phyloP scores from a whole-genome alignment of 2,888 invertebrate genomes.

The Drosophila algonquin region DNA sequence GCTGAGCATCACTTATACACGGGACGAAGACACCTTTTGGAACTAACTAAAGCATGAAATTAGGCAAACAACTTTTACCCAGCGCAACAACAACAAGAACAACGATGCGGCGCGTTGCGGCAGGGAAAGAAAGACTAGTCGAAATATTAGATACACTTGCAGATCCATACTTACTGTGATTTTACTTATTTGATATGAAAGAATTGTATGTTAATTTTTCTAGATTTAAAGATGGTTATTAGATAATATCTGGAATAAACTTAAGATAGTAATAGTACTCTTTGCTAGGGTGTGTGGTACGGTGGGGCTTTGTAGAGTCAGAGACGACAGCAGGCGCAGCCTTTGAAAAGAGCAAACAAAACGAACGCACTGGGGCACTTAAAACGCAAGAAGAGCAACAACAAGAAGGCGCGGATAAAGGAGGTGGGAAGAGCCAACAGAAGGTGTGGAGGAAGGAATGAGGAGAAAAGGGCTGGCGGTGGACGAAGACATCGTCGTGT shows the following conservation, averaged over 20 bases:
- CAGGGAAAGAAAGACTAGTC: neutral
- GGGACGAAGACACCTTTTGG: conserved; percentile 42
- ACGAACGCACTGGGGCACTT: conserved; percentile 34
- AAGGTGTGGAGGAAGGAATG: neutral
- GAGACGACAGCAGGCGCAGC: conserved; percentile 7
- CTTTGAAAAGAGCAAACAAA: conserved; percentile 47
- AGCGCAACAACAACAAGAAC: conserved; percentile 35
- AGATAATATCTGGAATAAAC: too few species aligned
- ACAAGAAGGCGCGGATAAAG: neutral
- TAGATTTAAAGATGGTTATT: too few species aligned
- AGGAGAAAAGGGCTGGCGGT: conserved; percentile 16
- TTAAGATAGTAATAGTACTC: conserved; percentile 11
- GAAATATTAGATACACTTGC: too few species aligned
- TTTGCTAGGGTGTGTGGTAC: too few species aligned
- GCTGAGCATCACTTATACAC: conserved; percentile 40
- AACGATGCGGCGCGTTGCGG: conserved; percentile 27
- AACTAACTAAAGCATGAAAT: conserved; percentile 78
- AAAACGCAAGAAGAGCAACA: conserved; percentile 3
- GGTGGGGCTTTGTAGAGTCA: conserved; percentile 2
- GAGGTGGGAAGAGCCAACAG: neutral
- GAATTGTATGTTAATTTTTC: too few species aligned
- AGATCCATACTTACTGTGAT: too few species aligned
- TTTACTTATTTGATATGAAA: too few species aligned
- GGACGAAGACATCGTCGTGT: conserved; percentile 21
- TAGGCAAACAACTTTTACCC: conserved; percentile 64